These are phyloP conservation scores for Podarcis raffonei DNA, from an alignment of 2,113 vertebrate species.

Conservation along the genomic window DNA sequence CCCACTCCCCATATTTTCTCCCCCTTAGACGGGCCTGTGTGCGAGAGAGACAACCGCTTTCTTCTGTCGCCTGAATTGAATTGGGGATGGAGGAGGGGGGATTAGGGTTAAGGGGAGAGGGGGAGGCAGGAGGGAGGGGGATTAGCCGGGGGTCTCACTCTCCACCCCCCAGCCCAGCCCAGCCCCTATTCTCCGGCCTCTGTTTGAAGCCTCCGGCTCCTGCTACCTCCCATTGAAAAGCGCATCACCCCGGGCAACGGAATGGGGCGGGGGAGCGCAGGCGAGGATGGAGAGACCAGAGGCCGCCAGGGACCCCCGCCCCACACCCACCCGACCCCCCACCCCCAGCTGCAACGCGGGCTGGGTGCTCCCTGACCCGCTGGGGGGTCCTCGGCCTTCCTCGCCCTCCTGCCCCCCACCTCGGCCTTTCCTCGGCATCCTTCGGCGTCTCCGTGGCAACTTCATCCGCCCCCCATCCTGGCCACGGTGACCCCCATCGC, in stretches of 20 bases:
- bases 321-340: neutral
- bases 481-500: neutral
- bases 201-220: constrained; percentile 24
- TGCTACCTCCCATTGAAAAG: neutral
- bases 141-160: neutral
- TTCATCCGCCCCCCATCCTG: neutral
- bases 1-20: too few species aligned
- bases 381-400: neutral
- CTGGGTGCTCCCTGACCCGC: neutral
- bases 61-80: neutral
- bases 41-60: neutral
- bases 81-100: neutral
- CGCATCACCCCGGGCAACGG: constrained; percentile 5
- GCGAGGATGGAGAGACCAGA: neutral
- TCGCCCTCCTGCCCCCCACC: neutral
- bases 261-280: neutral
- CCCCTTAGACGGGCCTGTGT: neutral
- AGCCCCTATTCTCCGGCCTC: constrained; percentile 11
- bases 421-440: neutral
- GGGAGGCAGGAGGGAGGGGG: neutral
- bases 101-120: neutral
- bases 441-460: neutral
- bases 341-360: neutral
- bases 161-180: neutral
- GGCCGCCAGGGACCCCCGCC: neutral